phyloP scores from a whole-genome alignment of 2,797 vertebrate species.

The Mycteria americana region DNA sequence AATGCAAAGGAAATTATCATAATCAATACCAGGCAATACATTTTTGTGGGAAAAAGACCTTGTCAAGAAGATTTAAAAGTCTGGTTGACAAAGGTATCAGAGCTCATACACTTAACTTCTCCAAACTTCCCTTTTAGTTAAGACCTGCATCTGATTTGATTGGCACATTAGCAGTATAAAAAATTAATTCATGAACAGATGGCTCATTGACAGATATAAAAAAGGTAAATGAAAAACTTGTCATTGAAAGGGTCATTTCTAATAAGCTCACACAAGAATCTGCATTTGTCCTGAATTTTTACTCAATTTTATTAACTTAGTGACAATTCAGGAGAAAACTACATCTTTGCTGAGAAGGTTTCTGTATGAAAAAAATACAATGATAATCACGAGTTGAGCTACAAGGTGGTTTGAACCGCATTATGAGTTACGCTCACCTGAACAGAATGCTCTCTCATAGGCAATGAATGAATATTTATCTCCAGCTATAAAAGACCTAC shows the following conservation, averaged over 20 bases:
- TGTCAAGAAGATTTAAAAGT: not conserved
- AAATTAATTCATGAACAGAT: not conserved
- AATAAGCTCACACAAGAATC: not conserved
- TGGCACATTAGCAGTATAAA: not conserved
- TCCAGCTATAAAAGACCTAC: not conserved
- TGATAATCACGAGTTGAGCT: not conserved
- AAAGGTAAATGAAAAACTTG: not conserved
- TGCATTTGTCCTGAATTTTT: not conserved
- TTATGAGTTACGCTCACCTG: not conserved
- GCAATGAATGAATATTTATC: not conserved
- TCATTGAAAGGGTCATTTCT: not conserved
- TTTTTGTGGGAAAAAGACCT: not conserved
- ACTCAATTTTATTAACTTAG: not conserved
- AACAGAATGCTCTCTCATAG: not conserved
- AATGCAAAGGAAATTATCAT: not conserved
- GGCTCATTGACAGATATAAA: not conserved
- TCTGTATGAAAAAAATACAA: not conserved
- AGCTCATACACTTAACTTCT: not conserved
- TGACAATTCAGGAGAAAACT: not conserved
- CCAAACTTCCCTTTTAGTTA: not conserved
- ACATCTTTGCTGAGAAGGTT: not conserved
- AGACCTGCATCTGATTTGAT: not conserved
- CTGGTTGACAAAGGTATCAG: not conserved
- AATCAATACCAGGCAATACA: not conserved
- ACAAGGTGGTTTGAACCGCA: not conserved